A percentile compares a stretch with the other conserved stretches of the same genome.
These are phyloP conservation scores for Caenorhabditis sinica DNA, from an alignment of 2,888 invertebrate species.

Conservation along the genomic window DNA sequence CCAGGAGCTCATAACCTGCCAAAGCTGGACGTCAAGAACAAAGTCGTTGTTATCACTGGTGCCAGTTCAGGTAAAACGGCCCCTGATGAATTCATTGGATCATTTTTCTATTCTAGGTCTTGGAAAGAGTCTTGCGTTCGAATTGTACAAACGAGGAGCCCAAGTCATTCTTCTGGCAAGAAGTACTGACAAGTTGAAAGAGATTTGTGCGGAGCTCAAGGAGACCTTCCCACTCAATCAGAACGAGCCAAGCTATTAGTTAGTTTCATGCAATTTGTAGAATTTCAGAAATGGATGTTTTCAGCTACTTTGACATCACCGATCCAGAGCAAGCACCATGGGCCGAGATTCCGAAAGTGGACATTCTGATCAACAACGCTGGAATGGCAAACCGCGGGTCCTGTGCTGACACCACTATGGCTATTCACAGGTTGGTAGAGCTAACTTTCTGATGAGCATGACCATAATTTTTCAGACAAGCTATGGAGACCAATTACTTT, in stretches of 20 bases:
- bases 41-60: constrained; percentile 81
- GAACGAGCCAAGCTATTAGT: constrained; percentile 79
- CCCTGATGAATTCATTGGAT: background rate
- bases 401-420: constrained; percentile 74
- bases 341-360: constrained; percentile 71
- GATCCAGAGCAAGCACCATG: constrained; percentile 74
- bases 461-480: constrained; percentile 57
- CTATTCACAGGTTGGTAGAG: constrained; percentile 69
- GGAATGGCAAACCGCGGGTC: constrained; percentile 78
- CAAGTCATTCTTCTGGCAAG: constrained; percentile 80
- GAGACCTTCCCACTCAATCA: constrained; percentile 62
- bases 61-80: constrained; percentile 76
- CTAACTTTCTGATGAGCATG: background rate
- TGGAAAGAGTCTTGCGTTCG: constrained; percentile 77
- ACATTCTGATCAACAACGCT: constrained; percentile 82
- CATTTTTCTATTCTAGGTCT: constrained; percentile 54
- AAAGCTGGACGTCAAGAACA: constrained; percentile 75
- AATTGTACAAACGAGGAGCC: constrained; percentile 78
- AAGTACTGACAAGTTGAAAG: constrained; percentile 79
- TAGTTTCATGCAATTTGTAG: background rate
- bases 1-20: constrained; percentile 79
- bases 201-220: constrained; percentile 79
- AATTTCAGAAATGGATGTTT: background rate
- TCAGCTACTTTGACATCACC: constrained; percentile 79
- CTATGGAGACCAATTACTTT: constrained; percentile 95